Evolutionary conservation across 2,797 vertebrate genomes (phyloP).

Genomic region (Ctenochaetus hawaiiensis): DNA sequence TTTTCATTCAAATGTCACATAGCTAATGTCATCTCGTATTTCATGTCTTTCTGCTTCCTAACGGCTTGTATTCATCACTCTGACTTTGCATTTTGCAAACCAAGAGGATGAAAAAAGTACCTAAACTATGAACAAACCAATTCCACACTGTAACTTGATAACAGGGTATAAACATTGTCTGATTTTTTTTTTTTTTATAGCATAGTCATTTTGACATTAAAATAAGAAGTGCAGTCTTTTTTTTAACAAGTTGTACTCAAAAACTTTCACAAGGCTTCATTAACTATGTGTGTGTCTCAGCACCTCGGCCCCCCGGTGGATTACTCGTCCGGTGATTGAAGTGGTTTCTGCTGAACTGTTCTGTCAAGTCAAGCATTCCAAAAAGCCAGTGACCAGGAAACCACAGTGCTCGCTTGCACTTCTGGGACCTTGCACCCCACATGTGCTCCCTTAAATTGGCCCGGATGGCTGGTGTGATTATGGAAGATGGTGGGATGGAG

Average conservation of each 20-base stretch:
- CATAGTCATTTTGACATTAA: slow-evolving; percentile 30
- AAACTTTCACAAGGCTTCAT: slow-evolving; percentile 16
- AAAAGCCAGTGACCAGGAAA: slow-evolving; percentile 73
- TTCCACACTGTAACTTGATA: slow-evolving; percentile 11
- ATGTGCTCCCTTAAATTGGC: slow-evolving; percentile 58
- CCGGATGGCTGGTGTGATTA: slow-evolving; percentile 48
- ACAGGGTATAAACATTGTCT: background rate
- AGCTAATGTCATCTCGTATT: slow-evolving; percentile 37
- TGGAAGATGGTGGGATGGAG: slow-evolving; percentile 8
- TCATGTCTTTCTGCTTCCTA: slow-evolving; percentile 17
- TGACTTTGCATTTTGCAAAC: slow-evolving; percentile 29
- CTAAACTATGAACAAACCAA: slow-evolving; percentile 1
- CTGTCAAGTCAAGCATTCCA: slow-evolving; percentile 77
- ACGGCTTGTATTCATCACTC: slow-evolving; percentile 8
- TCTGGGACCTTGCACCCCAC: slow-evolving; percentile 65
- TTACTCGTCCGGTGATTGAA: slow-evolving; percentile 44
- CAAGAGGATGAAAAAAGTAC: background rate
- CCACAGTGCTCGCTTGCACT: slow-evolving; percentile 62
- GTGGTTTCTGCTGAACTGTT: slow-evolving; percentile 67
- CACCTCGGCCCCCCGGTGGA: slow-evolving; percentile 43
- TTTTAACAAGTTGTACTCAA: slow-evolving; percentile 11
- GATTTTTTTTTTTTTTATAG: background rate
- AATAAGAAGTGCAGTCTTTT: slow-evolving; percentile 11
- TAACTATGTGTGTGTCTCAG: slow-evolving; percentile 49
- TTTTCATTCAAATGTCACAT: slow-evolving; percentile 51